Evolutionary conservation across 2,113 vertebrate genomes (phyloP), one percentile per base, ranked within the genome.

Genomic region (Lynx canadensis): DNA sequence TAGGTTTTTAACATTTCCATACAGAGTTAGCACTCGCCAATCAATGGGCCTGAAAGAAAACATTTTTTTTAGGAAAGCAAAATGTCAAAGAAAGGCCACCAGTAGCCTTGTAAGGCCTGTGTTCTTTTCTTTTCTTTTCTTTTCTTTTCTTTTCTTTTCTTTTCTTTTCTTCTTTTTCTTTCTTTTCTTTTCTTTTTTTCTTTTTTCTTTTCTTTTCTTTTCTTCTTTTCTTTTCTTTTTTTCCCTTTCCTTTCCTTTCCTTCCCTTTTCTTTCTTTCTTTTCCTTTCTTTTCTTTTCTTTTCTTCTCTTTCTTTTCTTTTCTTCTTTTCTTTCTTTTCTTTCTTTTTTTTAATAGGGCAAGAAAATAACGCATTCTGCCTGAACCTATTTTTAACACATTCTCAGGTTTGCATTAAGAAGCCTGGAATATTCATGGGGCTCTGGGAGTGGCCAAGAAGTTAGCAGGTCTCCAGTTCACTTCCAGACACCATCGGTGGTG

Each of bases 331-430:
- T 41, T 41, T 45, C 6, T 45, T 45, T 45, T 7, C 41, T 41
- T 41, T 15, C 52, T 57, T 21, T 16, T 60, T 60, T 60, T 60
- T 60, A 23, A n/a, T 21, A 69, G 55, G 33, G 48, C n/a, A 66
- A 78, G 60, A 94, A 93, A 90, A 88, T 83, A 71, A 80, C 25
- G 3, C 45, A 23, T 94, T 91, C 88, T 82, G 10, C 38, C 63
- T 23, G 48, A 19, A 71, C 68, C 57, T 95, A 55, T 97, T 94
- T 91, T 96, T 92, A 95, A 85, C 90, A 73, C 71, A n/a, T 69
- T 86, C 81, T 60, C 11, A 50, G 60, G 23, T n/a, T 55, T 36
- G 31, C 45, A n/a, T 48, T 38, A 52, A 76, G 50, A 76, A 1
- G 0, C 33, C 16, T 81, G 38, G n/a, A 23, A 50, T 23, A 57